Evolutionary conservation across 2,797 vertebrate genomes (phyloP).

Genomic region (Gila robusta): DNA sequence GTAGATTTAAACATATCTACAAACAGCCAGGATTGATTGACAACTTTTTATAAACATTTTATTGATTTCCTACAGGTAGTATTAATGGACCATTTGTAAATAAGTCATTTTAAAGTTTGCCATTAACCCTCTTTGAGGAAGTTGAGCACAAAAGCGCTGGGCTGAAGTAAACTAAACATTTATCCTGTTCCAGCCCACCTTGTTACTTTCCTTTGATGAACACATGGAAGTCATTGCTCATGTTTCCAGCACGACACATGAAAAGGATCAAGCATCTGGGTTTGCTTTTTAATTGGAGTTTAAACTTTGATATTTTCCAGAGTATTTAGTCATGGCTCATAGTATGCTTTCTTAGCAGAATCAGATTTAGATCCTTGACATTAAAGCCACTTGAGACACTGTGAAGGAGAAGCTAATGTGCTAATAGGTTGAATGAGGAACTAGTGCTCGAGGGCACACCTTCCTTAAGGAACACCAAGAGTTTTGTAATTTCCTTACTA

Average conservation of each 20-base stretch:
- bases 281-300: conserved; percentile 64
- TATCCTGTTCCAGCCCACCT: conserved; percentile 37
- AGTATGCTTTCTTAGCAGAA: conserved; percentile 53
- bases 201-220: conserved; percentile 66
- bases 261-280: conserved; percentile 69
- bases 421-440: conserved; percentile 17
- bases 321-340: conserved; percentile 66
- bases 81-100: not conserved
- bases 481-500: conserved; percentile 10
- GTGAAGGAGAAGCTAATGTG: conserved; percentile 20
- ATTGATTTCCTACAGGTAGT: not conserved
- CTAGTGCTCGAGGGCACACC: conserved; percentile 10
- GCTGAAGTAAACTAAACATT: conserved; percentile 30
- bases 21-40: not conserved
- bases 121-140: conserved; percentile 6
- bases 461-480: conserved; percentile 19
- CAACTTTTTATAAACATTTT: not conserved
- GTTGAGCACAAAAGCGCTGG: conserved; percentile 9
- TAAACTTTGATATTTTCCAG: conserved; percentile 63
- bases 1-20: not conserved
- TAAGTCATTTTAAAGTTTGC: not conserved
- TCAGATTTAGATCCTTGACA: conserved; percentile 26
- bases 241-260: conserved; percentile 61
- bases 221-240: conserved; percentile 71
- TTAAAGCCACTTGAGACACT: not conserved